Conservation (phyloP, 2,797 vertebrate genomes). For the Xerus rutilus region DNA sequence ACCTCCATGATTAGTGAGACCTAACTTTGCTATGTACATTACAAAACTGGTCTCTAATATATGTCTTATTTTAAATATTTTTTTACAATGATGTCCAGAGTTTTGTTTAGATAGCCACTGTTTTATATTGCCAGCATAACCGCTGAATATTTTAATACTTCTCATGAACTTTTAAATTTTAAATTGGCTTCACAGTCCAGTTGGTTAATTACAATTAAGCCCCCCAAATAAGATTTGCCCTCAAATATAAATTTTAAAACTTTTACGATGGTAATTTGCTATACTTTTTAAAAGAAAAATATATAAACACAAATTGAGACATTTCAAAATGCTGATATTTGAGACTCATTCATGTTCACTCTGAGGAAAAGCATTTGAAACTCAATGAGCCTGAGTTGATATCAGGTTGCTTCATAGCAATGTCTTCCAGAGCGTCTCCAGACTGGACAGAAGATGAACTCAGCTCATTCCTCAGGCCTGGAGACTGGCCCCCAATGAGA, state of each 20-base stretch:
- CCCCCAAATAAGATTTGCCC: neutral
- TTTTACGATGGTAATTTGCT: neutral
- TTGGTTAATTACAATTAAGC: neutral
- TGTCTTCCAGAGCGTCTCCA: neutral
- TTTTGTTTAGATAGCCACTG: neutral
- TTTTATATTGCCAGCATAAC: neutral
- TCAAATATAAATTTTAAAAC: neutral
- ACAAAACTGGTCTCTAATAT: neutral
- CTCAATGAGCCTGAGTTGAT: neutral
- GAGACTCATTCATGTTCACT: neutral
- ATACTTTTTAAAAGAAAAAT: neutral
- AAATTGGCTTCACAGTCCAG: neutral
- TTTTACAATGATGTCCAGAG: neutral
- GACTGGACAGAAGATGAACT: constrained; percentile 45
- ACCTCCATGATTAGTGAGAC: neutral
- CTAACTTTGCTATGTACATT: neutral
- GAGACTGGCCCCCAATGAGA: constrained; percentile 53
- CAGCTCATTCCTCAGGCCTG: constrained; percentile 21
- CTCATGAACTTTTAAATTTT: neutral
- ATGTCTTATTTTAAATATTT: neutral
- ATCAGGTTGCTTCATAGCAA: constrained; percentile 39
- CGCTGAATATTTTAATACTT: neutral
- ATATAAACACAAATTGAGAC: neutral
- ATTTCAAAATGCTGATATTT: neutral
- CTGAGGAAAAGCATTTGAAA: neutral